A percentile compares a stretch with the other conserved stretches of the same genome.
These are phyloP conservation scores for Druon quercuslanigerum DNA, from an alignment of 1,140 invertebrate species.

Conservation along the genomic window DNA sequence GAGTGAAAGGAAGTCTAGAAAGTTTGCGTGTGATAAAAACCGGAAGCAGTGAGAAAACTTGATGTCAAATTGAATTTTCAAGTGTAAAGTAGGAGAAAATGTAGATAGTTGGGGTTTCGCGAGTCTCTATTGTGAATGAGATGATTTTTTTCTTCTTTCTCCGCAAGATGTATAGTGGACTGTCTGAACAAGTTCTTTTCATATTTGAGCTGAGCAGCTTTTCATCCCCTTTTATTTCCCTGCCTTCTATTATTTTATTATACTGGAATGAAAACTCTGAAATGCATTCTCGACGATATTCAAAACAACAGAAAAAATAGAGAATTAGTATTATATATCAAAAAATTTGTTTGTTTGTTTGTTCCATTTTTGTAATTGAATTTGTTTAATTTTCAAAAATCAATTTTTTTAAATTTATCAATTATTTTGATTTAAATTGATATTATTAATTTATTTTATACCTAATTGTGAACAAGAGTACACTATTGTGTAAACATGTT, in stretches of 20 bases:
- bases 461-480: too few species aligned
- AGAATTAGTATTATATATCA: too few species aligned
- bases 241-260: neutral
- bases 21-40: neutral
- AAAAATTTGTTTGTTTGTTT: too few species aligned
- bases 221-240: too few species aligned
- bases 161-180: neutral
- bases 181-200: conserved; percentile 10
- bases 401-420: too few species aligned
- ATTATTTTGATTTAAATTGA: too few species aligned
- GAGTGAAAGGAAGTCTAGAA: neutral
- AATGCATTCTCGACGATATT: neutral
- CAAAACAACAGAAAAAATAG: too few species aligned
- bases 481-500: too few species aligned
- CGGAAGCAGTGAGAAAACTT: neutral
- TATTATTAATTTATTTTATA: too few species aligned
- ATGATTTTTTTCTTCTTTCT: neutral
- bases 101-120: conserved; percentile 5
- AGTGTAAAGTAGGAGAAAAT: neutral
- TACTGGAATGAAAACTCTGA: neutral
- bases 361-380: too few species aligned
- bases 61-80: conserved; percentile 18
- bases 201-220: neutral
- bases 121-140: conserved; percentile 3
- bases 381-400: too few species aligned